Conservation (phyloP, 2,888 invertebrate species). For the Drosophila nr. perissopoda region DNA sequence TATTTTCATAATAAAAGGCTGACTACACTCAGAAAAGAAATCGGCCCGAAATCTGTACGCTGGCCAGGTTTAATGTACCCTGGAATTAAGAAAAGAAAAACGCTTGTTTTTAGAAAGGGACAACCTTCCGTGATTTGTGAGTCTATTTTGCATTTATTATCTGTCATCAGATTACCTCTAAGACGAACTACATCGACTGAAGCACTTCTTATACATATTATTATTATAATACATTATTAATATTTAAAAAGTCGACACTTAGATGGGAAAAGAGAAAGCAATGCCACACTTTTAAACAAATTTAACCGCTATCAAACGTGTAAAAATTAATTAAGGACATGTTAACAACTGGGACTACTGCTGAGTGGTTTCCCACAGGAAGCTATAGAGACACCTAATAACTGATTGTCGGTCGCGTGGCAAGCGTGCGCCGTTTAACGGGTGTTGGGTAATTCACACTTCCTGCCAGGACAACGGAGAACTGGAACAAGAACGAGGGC, state of each 20-base stretch:
- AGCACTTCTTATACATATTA: not conserved
- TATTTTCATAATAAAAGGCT: not conserved
- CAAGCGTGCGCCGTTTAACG: slow-evolving; percentile 40
- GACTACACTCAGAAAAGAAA: not conserved
- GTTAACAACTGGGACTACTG: slow-evolving; percentile 43
- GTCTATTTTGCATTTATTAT: not conserved
- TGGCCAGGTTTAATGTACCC: not conserved
- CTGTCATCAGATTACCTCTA: not conserved
- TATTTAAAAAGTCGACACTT: not conserved
- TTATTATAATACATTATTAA: not conserved
- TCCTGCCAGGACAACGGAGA: slow-evolving; percentile 55
- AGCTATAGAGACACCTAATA: slow-evolving; percentile 57
- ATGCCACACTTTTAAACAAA: slow-evolving; percentile 14
- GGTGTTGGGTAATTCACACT: slow-evolving; percentile 76
- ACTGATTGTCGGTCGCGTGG: slow-evolving; percentile 62
- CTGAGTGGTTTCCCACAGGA: not conserved
- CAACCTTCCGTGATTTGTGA: not conserved
- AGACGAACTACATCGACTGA: not conserved
- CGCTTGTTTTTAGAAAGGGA: not conserved
- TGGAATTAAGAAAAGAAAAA: not conserved
- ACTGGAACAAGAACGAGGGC: not conserved
- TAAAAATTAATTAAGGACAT: slow-evolving; percentile 33
- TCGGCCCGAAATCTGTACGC: not conserved
- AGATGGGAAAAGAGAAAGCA: not conserved
- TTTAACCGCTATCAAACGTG: slow-evolving; percentile 13